Conservation (phyloP, 2,113 vertebrate species). For the Hyperopisus bebe region DNA sequence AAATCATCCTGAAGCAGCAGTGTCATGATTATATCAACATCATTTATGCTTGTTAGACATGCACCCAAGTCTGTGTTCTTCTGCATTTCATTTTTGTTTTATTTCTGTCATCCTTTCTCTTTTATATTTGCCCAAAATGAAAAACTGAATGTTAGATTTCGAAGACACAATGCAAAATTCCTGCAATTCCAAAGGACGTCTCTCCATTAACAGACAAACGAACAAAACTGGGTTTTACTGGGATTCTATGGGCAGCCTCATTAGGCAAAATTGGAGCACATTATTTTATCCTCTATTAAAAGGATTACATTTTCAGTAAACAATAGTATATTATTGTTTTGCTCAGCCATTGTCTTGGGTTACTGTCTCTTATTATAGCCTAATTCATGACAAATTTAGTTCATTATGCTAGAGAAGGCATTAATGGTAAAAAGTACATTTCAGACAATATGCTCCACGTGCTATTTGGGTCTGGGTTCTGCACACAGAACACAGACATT, state of each 20-base stretch:
- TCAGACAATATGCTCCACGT: conserved; percentile 13
- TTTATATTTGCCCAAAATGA: not conserved
- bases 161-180: not conserved
- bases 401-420: conserved; percentile 45
- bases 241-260: conserved; percentile 21
- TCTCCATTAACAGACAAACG: not conserved
- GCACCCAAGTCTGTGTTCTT: not conserved
- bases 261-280: conserved; percentile 29
- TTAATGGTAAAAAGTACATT: conserved; percentile 59
- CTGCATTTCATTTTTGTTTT: not conserved
- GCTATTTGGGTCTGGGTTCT: not conserved
- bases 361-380: conserved; percentile 49
- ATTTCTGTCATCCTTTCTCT: not conserved
- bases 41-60: not conserved
- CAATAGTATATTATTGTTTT: conserved; percentile 37
- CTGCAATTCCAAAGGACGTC: conserved; percentile 1
- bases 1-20: conserved; percentile 50
- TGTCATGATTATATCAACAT: not conserved
- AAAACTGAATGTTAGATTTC: not conserved
- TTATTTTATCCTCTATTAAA: conserved; percentile 39
- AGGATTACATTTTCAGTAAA: conserved; percentile 40
- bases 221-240: not conserved
- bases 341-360: conserved; percentile 35
- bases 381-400: conserved; percentile 57
- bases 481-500: not conserved